A percentile compares a stretch with the other conserved stretches of the same genome.
Evolutionary conservation across 2,888 invertebrate genomes (phyloP).

Genomic region (Drosophila dives): DNA sequence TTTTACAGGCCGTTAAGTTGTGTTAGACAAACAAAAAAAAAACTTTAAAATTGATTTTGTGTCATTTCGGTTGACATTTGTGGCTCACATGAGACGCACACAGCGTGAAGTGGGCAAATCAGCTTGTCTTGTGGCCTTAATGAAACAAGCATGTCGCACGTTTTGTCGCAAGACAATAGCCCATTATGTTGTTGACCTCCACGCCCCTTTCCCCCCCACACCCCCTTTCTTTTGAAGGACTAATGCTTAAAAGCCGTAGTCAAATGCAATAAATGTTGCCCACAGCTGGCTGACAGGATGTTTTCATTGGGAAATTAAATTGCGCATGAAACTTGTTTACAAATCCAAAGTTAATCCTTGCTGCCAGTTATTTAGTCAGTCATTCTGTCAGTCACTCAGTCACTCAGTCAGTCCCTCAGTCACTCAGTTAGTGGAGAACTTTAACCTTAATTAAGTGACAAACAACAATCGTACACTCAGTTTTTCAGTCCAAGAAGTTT

Average conservation of each 20-base stretch:
- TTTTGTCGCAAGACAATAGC: constrained; percentile 42
- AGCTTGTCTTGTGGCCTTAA: constrained; percentile 48
- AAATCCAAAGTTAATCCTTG: constrained; percentile 72
- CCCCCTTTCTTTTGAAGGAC: not conserved
- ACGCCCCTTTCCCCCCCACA: not conserved
- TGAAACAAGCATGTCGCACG: constrained; percentile 69
- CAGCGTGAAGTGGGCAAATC: constrained; percentile 43
- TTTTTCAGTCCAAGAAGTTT: constrained; percentile 21
- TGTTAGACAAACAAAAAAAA: not conserved
- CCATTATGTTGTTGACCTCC: constrained; percentile 13
- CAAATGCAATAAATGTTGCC: constrained; percentile 60
- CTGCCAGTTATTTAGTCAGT: constrained; percentile 42
- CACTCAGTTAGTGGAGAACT: constrained; percentile 11
- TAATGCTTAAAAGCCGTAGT: constrained; percentile 32
- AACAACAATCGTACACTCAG: constrained; percentile 55
- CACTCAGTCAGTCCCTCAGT: constrained; percentile 14
- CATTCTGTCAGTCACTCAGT: constrained; percentile 34
- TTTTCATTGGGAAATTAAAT: constrained; percentile 74
- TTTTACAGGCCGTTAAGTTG: constrained; percentile 45
- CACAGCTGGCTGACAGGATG: constrained; percentile 46
- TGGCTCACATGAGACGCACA: constrained; percentile 16
- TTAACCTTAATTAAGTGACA: constrained; percentile 81
- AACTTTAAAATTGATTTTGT: constrained; percentile 50
- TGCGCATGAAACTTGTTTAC: constrained; percentile 77
- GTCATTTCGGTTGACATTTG: constrained; percentile 45